phyloP scores from a whole-genome alignment of 2,113 vertebrate genomes.

The Pipra filicauda region DNA sequence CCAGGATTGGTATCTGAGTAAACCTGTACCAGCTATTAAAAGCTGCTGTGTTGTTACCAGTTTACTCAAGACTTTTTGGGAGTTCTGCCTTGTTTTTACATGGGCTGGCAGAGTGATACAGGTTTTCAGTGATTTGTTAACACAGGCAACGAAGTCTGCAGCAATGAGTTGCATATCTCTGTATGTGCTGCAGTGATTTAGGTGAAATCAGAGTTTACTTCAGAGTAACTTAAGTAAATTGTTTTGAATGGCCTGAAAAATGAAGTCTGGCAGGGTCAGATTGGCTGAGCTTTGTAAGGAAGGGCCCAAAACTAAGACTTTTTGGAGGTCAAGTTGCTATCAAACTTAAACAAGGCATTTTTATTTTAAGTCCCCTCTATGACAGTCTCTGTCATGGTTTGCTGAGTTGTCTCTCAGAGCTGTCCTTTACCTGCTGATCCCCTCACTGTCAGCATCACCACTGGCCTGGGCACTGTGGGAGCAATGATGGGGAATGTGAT shows the following conservation, averaged over 20 bases:
- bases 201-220: not conserved
- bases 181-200: not conserved
- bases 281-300: not conserved
- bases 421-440: not conserved
- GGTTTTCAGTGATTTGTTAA: not conserved
- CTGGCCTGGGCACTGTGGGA: not conserved
- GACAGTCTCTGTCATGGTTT: not conserved
- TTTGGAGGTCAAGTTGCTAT: not conserved
- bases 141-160: not conserved
- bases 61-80: not conserved
- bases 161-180: not conserved
- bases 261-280: not conserved
- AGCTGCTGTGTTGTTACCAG: not conserved
- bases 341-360: fast-evolving
- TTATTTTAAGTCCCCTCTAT: not conserved
- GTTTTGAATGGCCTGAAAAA: not conserved
- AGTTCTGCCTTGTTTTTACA: not conserved
- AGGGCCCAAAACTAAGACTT: not conserved
- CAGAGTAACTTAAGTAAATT: not conserved
- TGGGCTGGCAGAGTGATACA: not conserved
- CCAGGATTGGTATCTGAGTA: not conserved
- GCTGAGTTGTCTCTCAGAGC: not conserved
- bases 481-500: not conserved
- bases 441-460: not conserved
- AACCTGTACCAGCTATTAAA: not conserved